phyloP scores from a whole-genome alignment of 2,888 invertebrate genomes.

The Hecatera dysodea region DNA sequence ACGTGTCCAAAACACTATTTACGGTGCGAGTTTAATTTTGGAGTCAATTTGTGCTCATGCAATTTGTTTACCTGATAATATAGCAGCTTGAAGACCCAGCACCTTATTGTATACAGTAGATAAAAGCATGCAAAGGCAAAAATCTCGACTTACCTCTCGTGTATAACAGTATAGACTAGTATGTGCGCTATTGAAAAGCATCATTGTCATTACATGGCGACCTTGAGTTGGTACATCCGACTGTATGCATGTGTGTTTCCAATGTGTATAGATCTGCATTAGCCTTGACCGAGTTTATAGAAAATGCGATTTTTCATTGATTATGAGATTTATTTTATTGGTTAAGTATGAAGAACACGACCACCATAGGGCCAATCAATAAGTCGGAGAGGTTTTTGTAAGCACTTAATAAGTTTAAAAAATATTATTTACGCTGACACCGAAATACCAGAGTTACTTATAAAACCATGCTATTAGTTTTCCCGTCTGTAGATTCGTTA shows the following conservation, averaged over 20 bases:
- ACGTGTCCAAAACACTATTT: constrained; percentile 65
- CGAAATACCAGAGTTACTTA: constrained; percentile 40
- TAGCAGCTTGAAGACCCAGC: constrained; percentile 81
- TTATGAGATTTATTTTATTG: constrained; percentile 27
- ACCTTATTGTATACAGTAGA: constrained; percentile 78
- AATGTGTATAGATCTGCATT: constrained; percentile 69
- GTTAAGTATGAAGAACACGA: constrained; percentile 13
- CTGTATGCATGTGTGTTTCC: constrained; percentile 71
- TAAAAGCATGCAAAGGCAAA: constrained; percentile 78
- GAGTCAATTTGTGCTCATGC: constrained; percentile 85
- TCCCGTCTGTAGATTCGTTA: constrained; percentile 15
- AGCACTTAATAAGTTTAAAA: constrained; percentile 39
- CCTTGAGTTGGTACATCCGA: constrained; percentile 80
- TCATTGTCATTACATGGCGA: constrained; percentile 79
- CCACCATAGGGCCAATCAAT: constrained; percentile 17
- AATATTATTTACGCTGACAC: constrained; percentile 41
- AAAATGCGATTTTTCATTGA: constrained; percentile 53
- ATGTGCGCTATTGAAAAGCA: constrained; percentile 79
- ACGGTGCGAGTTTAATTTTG: constrained; percentile 87
- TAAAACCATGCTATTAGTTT: constrained; percentile 64
- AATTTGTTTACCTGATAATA: constrained; percentile 79
- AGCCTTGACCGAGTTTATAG: constrained; percentile 74
- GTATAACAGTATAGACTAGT: constrained; percentile 79
- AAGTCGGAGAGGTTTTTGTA: constrained; percentile 23
- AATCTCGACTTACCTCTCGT: constrained; percentile 84